Base-by-base conservation (phyloP, 2,888 invertebrate species). In the Himalopsyche anomala region DNA sequence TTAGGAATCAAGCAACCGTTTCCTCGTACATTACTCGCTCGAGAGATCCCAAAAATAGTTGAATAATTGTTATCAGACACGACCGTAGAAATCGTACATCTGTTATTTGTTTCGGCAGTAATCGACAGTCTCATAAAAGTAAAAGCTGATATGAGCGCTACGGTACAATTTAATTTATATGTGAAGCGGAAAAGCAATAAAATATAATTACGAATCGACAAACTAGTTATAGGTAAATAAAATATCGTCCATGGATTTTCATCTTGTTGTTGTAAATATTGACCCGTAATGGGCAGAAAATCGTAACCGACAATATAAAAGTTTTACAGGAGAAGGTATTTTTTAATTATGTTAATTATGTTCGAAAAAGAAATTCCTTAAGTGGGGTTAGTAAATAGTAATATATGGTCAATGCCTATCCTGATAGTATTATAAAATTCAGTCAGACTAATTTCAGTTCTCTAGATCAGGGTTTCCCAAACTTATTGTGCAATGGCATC, bases 121-220 rank as follows among this genome's bases (percentile, higher is more conserved):
- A 62, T 62, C 28, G 62, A 62, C 62, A 62, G 62, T 62, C 19
- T 62, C 62, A 62, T 62, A 62, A 62, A 62, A 62, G 62, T 62
- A 62, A 62, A 62, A 62, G 62, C 28, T 19, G 19, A 62, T 19
- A 62, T 19, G 62, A 19, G 17, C 0, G n/a, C 2, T n/a, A 56
- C 56, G 19, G 56, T 56, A 17, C 17, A 8, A 62, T 19, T 19
- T 62, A 62, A 62, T 62, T 62, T 19, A 62, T 62, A n/a, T 19
- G 19, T 19, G 62, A 28, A 62, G 28, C 62, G 62, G 28, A 62
- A 62, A 28, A 12, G n/a, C 6, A 62, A 62, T 62, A n/a, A 19
- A 62, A 51, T 51, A 51, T 15, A 15, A 0, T 51, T 15, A 51
- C 51, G 51, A 15, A 15, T 5, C 15, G 51, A 15, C 51, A 15